phyloP scores from a whole-genome alignment of 2,113 vertebrate species.

The Protobothrops flavoviridis region DNA sequence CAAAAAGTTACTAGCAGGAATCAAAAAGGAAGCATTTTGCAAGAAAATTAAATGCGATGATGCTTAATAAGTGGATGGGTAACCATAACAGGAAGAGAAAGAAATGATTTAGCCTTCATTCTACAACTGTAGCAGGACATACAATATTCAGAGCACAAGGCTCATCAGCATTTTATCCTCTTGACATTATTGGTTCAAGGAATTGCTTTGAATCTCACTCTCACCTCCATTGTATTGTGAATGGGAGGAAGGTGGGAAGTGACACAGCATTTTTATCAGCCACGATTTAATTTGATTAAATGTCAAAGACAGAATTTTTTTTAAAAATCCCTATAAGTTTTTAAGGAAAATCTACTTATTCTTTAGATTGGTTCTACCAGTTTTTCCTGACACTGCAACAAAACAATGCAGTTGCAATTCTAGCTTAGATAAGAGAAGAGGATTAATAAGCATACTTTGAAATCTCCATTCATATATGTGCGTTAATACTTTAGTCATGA shows the following conservation, averaged over 20 bases:
- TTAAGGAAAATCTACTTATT: not conserved
- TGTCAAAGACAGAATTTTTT: not conserved
- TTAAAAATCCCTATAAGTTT: not conserved
- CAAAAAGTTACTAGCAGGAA: not conserved
- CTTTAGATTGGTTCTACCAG: not conserved
- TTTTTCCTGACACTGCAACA: not conserved
- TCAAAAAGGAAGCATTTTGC: not conserved
- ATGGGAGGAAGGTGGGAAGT: not conserved
- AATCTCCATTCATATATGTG: not conserved
- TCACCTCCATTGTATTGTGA: not conserved
- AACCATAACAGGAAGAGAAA: conserved; percentile 1
- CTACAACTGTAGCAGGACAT: not conserved
- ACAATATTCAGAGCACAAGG: not conserved
- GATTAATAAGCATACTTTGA: not conserved
- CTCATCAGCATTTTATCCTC: conserved; percentile 4
- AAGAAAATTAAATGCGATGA: not conserved
- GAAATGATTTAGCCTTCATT: not conserved
- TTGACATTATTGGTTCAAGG: not conserved
- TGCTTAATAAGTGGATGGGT: not conserved
- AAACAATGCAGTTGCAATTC: not conserved
- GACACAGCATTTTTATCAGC: not conserved
- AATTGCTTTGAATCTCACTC: not conserved
- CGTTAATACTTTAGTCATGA: not conserved
- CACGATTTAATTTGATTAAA: not conserved
- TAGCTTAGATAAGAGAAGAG: not conserved